These are phyloP conservation scores for Steinernema hermaphroditum DNA, from an alignment of 2,888 invertebrate species.

Conservation along the genomic window DNA sequence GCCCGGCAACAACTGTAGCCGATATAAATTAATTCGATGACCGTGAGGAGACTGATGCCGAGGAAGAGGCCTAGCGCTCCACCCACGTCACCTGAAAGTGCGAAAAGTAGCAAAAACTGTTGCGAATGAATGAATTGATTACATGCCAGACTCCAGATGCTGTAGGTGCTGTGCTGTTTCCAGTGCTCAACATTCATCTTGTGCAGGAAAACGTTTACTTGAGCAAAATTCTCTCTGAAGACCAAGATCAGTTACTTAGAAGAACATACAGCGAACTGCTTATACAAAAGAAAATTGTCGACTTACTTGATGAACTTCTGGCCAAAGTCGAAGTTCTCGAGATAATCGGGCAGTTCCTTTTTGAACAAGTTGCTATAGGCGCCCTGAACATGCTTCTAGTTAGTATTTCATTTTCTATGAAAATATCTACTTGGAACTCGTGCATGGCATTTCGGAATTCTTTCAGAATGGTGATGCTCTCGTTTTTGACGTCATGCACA, in stretches of 20 bases:
- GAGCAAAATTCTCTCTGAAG: slow-evolving; percentile 64
- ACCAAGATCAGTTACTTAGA: neutral
- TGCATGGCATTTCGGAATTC: slow-evolving; percentile 53
- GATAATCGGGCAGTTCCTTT: slow-evolving; percentile 62
- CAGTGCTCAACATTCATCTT: slow-evolving; percentile 65
- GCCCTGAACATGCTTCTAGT: slow-evolving; percentile 36
- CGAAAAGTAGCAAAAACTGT: neutral
- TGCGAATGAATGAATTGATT: neutral
- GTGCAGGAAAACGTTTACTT: slow-evolving; percentile 64
- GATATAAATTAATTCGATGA: slow-evolving; percentile 62
- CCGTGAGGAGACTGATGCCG: slow-evolving; percentile 60
- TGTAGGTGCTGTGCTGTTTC: slow-evolving; percentile 61
- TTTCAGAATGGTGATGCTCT: slow-evolving; percentile 49
- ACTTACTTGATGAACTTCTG: slow-evolving; percentile 60
- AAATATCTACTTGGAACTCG: slow-evolving; percentile 47
- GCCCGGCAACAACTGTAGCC: slow-evolving; percentile 36
- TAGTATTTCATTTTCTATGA: neutral
- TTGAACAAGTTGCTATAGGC: slow-evolving; percentile 61
- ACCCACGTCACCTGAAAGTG: slow-evolving; percentile 59
- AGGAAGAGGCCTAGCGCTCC: slow-evolving; percentile 65
- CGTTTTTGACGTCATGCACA: slow-evolving; percentile 51
- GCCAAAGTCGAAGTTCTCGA: slow-evolving; percentile 64
- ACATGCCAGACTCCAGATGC: slow-evolving; percentile 50
- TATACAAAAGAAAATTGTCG: no score
- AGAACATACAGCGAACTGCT: neutral